phyloP scores from a whole-genome alignment of 2,113 vertebrate genomes.

The Lycocorax pyrrhopterus region DNA sequence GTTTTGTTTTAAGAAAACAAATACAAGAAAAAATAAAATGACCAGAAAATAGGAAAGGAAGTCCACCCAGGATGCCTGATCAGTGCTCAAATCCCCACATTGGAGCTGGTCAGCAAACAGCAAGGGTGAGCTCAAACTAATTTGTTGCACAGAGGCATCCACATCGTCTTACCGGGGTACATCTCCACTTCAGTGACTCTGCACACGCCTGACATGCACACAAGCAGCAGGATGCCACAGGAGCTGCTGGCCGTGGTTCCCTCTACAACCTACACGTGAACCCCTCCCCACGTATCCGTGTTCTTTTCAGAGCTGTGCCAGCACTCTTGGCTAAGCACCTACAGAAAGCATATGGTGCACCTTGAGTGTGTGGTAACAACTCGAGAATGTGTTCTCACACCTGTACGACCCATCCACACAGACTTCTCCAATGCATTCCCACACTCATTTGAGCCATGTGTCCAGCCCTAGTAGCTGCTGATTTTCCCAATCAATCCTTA shows the following conservation, averaged over 20 bases:
- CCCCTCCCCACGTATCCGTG: background rate
- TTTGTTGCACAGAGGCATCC: background rate
- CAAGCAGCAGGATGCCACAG: background rate
- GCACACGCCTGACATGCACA: background rate
- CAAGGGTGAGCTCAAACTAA: background rate
- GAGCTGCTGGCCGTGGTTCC: background rate
- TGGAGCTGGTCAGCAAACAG: background rate
- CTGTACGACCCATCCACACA: background rate
- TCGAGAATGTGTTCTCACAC: background rate
- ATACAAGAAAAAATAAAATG: background rate
- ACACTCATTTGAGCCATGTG: background rate
- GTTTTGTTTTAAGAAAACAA: background rate
- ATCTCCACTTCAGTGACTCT: background rate
- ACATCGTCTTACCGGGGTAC: background rate
- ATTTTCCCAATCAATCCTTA: background rate
- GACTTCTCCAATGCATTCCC: background rate
- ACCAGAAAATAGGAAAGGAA: background rate
- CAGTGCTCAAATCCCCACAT: accelerated
- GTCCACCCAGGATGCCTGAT: background rate
- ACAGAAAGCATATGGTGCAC: background rate
- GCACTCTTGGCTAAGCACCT: background rate
- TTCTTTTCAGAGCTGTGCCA: background rate
- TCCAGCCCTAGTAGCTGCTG: background rate
- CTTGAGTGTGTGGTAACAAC: background rate
- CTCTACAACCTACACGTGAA: background rate